Percentiles rank a stretch among this genome's conserved stretches.
Conservation (phyloP, 2,888 invertebrate genomes). For the Hipparchia sbordonii region DNA sequence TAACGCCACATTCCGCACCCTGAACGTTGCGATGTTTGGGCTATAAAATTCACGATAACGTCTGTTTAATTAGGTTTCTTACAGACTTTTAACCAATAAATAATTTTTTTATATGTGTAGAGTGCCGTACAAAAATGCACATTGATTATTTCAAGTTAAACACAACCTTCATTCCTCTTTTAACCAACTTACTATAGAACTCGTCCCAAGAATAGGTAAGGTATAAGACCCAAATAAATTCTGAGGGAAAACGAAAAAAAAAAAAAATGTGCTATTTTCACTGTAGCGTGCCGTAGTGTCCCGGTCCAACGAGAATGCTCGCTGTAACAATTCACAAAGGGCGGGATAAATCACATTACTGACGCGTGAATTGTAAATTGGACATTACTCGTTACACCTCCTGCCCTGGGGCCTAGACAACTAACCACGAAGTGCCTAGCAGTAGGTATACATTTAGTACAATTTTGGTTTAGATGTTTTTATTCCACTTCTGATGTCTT, state of each 20-base stretch:
- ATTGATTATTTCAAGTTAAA: too few relatives aligned
- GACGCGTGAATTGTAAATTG: constrained; percentile 82
- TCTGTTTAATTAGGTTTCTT: too few relatives aligned
- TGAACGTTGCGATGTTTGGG: too few relatives aligned
- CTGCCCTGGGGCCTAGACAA: constrained; percentile 42
- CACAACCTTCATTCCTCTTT: not conserved
- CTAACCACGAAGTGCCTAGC: constrained; percentile 36
- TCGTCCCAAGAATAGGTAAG: too few relatives aligned
- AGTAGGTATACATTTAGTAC: not conserved
- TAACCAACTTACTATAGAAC: not conserved
- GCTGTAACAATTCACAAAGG: constrained; percentile 64
- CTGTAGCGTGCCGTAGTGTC: constrained; percentile 14
- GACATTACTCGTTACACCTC: constrained; percentile 77
- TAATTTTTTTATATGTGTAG: too few relatives aligned
- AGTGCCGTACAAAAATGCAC: too few relatives aligned
- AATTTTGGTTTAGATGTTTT: not conserved
- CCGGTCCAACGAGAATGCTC: constrained; percentile 14
- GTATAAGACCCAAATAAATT: not conserved
- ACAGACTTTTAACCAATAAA: too few relatives aligned
- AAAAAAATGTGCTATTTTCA: constrained; percentile 12
- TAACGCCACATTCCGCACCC: too few relatives aligned
- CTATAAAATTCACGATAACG: too few relatives aligned
- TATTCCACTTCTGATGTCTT: too few relatives aligned
- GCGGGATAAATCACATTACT: constrained; percentile 79
- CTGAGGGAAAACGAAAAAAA: not conserved